A percentile compares a stretch with the other conserved stretches of the same genome.
Evolutionary conservation across 2,113 vertebrate species (phyloP).

Genomic region (Phylloscopus whistleri): DNA sequence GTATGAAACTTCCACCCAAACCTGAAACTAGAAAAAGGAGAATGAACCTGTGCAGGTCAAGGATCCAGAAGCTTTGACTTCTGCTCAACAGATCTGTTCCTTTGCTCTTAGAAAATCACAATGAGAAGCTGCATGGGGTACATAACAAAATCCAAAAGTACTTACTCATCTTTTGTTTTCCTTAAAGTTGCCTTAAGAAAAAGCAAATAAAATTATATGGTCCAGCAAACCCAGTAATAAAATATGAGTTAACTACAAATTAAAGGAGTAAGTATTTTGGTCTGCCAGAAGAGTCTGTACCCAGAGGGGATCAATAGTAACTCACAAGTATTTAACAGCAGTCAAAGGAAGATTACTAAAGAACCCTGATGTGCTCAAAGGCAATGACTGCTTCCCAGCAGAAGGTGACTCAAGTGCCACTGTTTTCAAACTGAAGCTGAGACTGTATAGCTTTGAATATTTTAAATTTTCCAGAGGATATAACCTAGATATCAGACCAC

Average conservation of each 20-base stretch:
- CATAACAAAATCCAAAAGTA: not conserved
- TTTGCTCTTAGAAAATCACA: not conserved
- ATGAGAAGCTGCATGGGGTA: not conserved
- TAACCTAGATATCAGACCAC: not conserved
- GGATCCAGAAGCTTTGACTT: not conserved
- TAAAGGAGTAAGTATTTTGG: constrained; percentile 20
- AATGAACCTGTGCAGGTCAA: not conserved
- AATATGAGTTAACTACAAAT: constrained; percentile 28
- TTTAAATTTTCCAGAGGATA: not conserved
- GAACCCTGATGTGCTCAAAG: constrained; percentile 5
- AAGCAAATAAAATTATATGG: not conserved
- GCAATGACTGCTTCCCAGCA: not conserved
- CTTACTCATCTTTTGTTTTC: not conserved
- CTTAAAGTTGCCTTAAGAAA: not conserved
- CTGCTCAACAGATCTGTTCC: not conserved
- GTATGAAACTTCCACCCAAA: not conserved
- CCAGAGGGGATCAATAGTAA: constrained; percentile 51
- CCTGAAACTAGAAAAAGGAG: not conserved
- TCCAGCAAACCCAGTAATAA: constrained; percentile 29
- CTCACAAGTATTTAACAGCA: constrained; percentile 7
- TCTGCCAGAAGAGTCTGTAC: constrained; percentile 15
- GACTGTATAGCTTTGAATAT: accelerated
- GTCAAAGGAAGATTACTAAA: not conserved
- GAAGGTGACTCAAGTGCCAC: not conserved
- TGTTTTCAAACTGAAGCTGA: not conserved